Base-by-base conservation (phyloP, 1,140 invertebrate genomes). In the Drosophila subpulchrella region DNA sequence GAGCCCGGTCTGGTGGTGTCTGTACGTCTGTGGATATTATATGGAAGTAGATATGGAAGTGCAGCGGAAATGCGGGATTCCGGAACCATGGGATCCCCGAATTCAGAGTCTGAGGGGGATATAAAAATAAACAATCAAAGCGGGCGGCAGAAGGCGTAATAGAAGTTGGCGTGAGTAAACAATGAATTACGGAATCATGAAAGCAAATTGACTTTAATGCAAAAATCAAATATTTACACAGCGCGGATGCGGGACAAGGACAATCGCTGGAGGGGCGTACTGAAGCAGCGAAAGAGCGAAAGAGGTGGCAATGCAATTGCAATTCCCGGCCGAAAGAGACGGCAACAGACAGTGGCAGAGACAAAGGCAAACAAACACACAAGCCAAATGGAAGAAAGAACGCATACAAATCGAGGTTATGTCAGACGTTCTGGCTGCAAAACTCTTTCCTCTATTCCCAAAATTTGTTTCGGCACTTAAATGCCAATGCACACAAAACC, bases 161-260 rank as follows among this genome's bases (percentile, higher is more conserved):
- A 89, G 84, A 84, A 89, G 84, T 89, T 89, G 86, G 80, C 84
- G 84, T 82, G 76, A 73, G 63, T 89, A 89, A 90, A 90, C 85
- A 90, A 90, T 90, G 85, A 90, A 90, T 90, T 90, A 90, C 85
- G 86, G 85, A 90, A 90, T 90, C 85, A 90, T 90, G 85, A 90
- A 90, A 90, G 85, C 85, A 90, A 90, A 90, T 90, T 90, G 85
- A 90, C 85, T 90, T 90, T 90, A 90, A 90, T 90, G 85, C 85
- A 90, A 79, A 90, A 90, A 90, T 90, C 85, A 90, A 90, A 90
- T 90, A 90, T 90, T 90, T 90, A 90, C 85, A 71, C 85, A 75
- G 85, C 59, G 80, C 81, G 73, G 65, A 70, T 55, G 79, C 78
- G 66, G 60, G 55, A 59, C 55, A 66, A 72, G 42, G 39, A 39